Conservation (phyloP, 2,797 vertebrate genomes). For the Kryptolebias ocellatus region DNA sequence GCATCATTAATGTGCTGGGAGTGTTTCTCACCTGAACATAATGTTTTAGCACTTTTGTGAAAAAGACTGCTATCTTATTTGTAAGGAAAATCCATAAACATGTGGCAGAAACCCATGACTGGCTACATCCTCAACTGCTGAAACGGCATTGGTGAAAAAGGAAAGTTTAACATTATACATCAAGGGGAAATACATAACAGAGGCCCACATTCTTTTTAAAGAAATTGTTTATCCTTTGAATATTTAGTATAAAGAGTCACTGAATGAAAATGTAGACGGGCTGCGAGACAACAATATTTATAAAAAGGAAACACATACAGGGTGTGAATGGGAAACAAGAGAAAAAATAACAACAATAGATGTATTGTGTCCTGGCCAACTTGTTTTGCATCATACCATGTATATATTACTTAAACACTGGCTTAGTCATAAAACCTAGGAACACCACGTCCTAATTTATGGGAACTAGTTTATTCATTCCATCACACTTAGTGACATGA, state of each 20-base stretch:
- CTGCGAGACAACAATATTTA: slow-evolving; percentile 27
- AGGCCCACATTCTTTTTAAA: slow-evolving; percentile 19
- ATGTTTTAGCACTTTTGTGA: too few relatives aligned
- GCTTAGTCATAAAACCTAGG: background rate
- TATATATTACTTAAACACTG: slow-evolving; percentile 14
- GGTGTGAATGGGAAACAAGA: slow-evolving; percentile 19
- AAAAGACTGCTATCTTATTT: too few relatives aligned
- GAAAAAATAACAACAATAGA: slow-evolving; percentile 22
- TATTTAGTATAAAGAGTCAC: slow-evolving; percentile 30
- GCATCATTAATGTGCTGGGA: too few relatives aligned
- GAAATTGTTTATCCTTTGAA: slow-evolving; percentile 26
- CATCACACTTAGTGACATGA: slow-evolving; percentile 9
- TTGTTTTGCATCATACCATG: slow-evolving; percentile 31
- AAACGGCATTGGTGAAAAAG: background rate
- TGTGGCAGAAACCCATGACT: too few relatives aligned
- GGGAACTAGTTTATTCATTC: slow-evolving; percentile 15
- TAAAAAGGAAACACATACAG: slow-evolving; percentile 6
- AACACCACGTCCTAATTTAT: slow-evolving; percentile 30
- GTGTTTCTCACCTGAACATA: too few relatives aligned
- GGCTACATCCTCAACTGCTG: background rate
- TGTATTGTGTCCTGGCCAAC: slow-evolving; percentile 7
- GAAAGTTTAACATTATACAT: slow-evolving; percentile 21
- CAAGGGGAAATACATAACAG: slow-evolving; percentile 4
- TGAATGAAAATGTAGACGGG: slow-evolving; percentile 13
- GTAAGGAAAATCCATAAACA: too few relatives aligned